Evolutionary conservation across 2,113 vertebrate genomes (phyloP).

Genomic region (Poicephalus gulielmi): DNA sequence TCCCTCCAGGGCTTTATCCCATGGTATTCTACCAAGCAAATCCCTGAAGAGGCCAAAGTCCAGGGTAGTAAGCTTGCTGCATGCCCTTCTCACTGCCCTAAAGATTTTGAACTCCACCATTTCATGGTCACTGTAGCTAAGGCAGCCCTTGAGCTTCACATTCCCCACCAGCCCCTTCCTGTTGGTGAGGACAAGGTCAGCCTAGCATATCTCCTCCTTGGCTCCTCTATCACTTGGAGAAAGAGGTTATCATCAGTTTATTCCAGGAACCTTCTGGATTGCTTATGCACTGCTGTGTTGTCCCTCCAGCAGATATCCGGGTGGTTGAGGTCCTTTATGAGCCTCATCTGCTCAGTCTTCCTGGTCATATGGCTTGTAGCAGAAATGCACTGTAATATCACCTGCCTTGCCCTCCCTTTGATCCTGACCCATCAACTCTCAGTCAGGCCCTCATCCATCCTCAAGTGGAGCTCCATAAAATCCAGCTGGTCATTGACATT

Average conservation of each 20-base stretch:
- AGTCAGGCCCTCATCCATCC: neutral
- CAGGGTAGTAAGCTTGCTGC: neutral
- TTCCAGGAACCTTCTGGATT: neutral
- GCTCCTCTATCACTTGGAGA: neutral
- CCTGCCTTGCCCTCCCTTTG: neutral
- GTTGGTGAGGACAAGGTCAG: neutral
- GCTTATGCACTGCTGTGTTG: neutral
- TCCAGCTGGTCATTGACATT: neutral
- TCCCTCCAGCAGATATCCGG: neutral
- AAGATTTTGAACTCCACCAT: neutral
- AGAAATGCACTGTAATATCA: neutral
- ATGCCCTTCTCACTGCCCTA: neutral
- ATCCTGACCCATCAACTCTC: neutral
- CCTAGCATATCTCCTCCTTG: neutral
- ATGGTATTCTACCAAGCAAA: neutral
- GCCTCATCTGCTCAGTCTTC: neutral
- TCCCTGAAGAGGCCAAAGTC: neutral
- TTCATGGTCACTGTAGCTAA: neutral
- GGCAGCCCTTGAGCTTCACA: neutral
- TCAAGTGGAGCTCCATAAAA: neutral
- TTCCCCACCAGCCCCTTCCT: neutral
- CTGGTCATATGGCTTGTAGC: neutral
- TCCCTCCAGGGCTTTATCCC: neutral
- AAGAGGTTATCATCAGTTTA: neutral
- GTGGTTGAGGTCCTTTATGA: neutral